These are phyloP conservation scores for Rhinolophus sinicus DNA, from an alignment of 2,113 vertebrate genomes.

Conservation along the genomic window DNA sequence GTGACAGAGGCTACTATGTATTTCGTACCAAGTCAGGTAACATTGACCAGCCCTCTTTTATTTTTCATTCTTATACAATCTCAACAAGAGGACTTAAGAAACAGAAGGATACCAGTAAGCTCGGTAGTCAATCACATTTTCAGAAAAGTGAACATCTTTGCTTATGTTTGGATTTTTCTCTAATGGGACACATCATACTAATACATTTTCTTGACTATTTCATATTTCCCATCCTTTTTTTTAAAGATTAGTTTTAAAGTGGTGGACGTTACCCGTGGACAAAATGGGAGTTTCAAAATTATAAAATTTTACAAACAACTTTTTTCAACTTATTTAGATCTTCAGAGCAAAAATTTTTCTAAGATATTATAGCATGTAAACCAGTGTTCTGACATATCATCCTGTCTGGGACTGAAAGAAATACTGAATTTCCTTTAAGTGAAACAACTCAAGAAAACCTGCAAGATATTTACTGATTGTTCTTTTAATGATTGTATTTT, in stretches of 20 bases:
- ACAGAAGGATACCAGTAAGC: neutral
- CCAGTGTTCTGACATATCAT: neutral
- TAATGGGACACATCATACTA: neutral
- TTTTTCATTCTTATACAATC: neutral
- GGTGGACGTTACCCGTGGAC: neutral
- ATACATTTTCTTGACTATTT: neutral
- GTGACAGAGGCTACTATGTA: neutral
- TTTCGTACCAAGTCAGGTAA: neutral
- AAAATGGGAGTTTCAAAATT: slow-evolving; percentile 39
- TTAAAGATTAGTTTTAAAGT: slow-evolving; percentile 34
- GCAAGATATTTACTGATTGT: neutral
- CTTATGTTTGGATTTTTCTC: neutral
- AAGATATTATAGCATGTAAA: neutral
- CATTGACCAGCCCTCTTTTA: neutral
- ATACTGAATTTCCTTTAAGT: slow-evolving; percentile 34
- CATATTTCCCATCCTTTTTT: slow-evolving; percentile 22
- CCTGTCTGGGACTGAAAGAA: neutral
- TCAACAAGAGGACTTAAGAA: neutral
- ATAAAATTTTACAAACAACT: neutral
- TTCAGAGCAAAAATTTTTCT: neutral
- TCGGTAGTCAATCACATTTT: neutral
- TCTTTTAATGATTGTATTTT: neutral
- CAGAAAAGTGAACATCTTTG: neutral
- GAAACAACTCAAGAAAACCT: neutral
- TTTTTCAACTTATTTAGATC: neutral